Percentiles rank a stretch among this genome's conserved stretches.
phyloP scores from a whole-genome alignment of 2,113 vertebrate species.

The Emydura subglobosa region DNA sequence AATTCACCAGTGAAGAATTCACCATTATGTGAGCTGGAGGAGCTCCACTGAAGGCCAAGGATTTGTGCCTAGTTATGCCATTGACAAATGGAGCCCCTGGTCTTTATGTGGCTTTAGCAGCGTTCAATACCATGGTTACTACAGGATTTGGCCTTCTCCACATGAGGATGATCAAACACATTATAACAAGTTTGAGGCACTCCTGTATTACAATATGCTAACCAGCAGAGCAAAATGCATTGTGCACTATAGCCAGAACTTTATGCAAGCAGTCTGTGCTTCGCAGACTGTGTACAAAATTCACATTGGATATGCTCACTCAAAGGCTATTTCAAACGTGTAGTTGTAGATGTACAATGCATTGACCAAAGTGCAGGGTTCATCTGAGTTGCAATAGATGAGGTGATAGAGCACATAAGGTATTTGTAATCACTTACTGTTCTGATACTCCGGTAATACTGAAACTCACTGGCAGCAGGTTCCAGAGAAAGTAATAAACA shows the following conservation, averaged over 20 bases:
- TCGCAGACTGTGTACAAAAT: not conserved
- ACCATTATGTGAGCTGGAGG: not conserved
- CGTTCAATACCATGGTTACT: not conserved
- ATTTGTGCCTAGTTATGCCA: not conserved
- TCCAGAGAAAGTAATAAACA: constrained; percentile 9
- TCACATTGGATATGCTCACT: not conserved
- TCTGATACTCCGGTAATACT: not conserved
- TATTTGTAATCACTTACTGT: not conserved
- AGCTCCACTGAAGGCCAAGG: not conserved
- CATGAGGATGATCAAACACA: not conserved
- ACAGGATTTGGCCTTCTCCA: not conserved
- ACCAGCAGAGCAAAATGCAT: not conserved
- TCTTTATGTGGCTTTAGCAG: not conserved
- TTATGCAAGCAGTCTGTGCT: not conserved
- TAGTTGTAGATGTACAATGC: not conserved
- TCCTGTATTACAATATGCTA: not conserved
- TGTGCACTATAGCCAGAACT: not conserved
- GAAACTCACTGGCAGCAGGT: not conserved
- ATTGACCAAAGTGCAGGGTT: not conserved
- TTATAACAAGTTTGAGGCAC: not conserved
- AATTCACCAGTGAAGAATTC: not conserved
- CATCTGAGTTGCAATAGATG: not conserved
- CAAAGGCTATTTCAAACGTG: not conserved
- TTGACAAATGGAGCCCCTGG: not conserved
- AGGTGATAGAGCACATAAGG: not conserved